These are phyloP conservation scores for Chloebia gouldiae DNA, from an alignment of 2,113 vertebrate species.

Conservation along the genomic window DNA sequence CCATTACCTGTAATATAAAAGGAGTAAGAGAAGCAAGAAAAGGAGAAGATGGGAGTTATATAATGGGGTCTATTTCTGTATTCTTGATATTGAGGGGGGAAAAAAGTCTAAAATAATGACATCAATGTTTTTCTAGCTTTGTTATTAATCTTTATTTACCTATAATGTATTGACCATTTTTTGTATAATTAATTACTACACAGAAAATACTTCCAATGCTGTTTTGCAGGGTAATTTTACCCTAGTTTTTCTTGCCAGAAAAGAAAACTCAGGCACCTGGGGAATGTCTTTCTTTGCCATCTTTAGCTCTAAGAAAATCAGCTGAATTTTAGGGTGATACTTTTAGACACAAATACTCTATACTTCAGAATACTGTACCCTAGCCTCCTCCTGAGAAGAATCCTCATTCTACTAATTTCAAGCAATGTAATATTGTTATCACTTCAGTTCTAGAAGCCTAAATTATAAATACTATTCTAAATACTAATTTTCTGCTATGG, in stretches of 20 bases:
- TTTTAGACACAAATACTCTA: not conserved
- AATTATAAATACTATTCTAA: not conserved
- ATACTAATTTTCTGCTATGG: no score
- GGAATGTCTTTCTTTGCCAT: not conserved
- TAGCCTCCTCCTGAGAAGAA: not conserved
- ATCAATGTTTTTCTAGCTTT: not conserved
- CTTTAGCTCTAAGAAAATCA: not conserved
- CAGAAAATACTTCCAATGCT: not conserved
- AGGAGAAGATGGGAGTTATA: not conserved
- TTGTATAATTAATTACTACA: not conserved
- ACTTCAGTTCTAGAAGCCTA: not conserved
- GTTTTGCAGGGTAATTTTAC: not conserved
- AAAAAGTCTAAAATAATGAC: not conserved
- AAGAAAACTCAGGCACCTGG: not conserved
- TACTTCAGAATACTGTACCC: not conserved
- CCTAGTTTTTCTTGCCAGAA: not conserved
- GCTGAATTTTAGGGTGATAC: not conserved
- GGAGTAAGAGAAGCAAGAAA: not conserved
- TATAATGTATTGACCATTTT: not conserved
- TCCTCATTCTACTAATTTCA: not conserved
- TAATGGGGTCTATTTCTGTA: not conserved
- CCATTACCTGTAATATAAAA: not conserved
- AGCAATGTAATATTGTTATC: not conserved
- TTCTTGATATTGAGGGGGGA: rapidly evolving
- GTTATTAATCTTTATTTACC: not conserved